Evolutionary conservation across 2,797 vertebrate genomes (phyloP).

Genomic region (Eleutherodactylus coqui): DNA sequence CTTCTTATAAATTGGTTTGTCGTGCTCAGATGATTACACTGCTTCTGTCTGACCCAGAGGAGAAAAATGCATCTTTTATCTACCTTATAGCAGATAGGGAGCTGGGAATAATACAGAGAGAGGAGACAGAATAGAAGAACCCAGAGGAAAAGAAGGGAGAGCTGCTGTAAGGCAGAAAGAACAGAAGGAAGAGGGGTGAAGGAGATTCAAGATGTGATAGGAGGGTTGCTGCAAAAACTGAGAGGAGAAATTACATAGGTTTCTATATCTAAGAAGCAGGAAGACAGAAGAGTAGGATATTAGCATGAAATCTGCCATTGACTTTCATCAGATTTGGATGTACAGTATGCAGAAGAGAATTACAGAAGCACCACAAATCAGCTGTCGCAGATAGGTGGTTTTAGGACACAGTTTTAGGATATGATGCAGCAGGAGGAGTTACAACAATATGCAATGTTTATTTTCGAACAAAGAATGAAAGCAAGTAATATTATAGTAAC

Average conservation of each 20-base stretch:
- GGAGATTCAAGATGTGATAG: not conserved
- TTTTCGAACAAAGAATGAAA: no score
- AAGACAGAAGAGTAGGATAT: no score
- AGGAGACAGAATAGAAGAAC: conserved; percentile 39
- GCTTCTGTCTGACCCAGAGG: conserved; percentile 59
- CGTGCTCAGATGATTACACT: conserved; percentile 63
- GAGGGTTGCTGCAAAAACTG: not conserved
- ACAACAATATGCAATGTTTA: no score
- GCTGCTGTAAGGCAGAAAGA: conserved; percentile 12
- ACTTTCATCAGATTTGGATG: not conserved
- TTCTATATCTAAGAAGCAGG: not conserved
- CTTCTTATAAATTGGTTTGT: conserved; percentile 64
- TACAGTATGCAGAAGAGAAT: no score
- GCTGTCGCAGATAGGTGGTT: no score
- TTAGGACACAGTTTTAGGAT: no score
- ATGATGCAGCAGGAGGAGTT: no score
- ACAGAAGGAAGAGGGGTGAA: not conserved
- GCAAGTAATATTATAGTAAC: no score
- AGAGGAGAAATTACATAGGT: not conserved
- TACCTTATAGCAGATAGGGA: conserved; percentile 29
- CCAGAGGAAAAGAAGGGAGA: conserved; percentile 49
- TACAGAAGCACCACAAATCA: not conserved
- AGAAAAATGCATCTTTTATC: conserved; percentile 64
- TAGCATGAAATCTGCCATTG: not conserved
- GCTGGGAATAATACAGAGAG: conserved; percentile 33